Percentiles rank a stretch among this genome's conserved stretches.
Evolutionary conservation across 2,888 invertebrate species (phyloP).

Genomic region (Hemithea aestivaria): DNA sequence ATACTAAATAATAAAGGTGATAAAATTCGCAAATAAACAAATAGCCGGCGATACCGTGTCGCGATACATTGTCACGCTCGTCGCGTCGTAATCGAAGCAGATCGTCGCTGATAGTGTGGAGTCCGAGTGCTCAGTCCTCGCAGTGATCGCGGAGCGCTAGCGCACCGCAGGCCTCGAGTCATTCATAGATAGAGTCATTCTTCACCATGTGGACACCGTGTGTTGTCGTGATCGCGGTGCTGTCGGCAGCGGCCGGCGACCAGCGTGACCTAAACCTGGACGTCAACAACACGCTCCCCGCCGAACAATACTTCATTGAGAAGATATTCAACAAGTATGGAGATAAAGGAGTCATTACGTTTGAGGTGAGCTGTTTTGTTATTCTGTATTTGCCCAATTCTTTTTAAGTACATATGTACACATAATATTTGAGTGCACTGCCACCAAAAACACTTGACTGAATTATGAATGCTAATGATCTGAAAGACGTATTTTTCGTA

Average conservation of each 20-base stretch:
- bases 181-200: too few species aligned
- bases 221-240: conserved; percentile 54
- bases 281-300: conserved; percentile 50
- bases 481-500: too few species aligned
- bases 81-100: conserved; percentile 43
- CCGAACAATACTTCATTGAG: conserved; percentile 71
- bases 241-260: conserved; percentile 36
- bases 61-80: conserved; percentile 46
- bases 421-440: too few species aligned
- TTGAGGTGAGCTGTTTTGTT: conserved; percentile 64
- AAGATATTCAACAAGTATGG: conserved; percentile 80
- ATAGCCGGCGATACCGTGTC: conserved; percentile 42
- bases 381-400: neutral
- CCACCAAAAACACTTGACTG: too few species aligned
- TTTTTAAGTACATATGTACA: too few species aligned
- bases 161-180: conserved; percentile 32
- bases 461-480: too few species aligned
- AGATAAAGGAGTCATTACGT: conserved; percentile 74
- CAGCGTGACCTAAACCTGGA: conserved; percentile 28
- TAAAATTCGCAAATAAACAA: conserved; percentile 58
- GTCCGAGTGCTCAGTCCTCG: conserved; percentile 17
- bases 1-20: conserved; percentile 36
- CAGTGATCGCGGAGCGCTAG: conserved; percentile 39
- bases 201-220: conserved; percentile 59
- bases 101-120: conserved; percentile 54